Base-by-base conservation (phyloP, 2,888 invertebrate genomes). In the Seladonia tumulorum region DNA sequence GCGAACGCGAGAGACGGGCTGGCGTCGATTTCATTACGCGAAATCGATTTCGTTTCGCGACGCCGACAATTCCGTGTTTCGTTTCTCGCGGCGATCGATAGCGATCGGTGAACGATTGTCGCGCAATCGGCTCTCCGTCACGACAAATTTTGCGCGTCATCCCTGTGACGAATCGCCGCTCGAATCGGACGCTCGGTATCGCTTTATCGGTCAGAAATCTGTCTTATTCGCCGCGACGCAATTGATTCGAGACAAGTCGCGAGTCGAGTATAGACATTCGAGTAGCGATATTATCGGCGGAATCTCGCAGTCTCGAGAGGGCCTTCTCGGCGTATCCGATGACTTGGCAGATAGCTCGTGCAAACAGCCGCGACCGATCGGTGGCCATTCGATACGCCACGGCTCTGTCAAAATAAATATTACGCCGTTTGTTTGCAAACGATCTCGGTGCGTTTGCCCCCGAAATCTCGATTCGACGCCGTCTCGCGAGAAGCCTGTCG, bases 341-440 rank as follows among this genome's bases (percentile, higher is more conserved):
- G 22, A 49, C 66, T 49, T 14, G 10, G 49, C 35, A 35, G 76
- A 76, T 76, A 68, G 39, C n/a, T n/a, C 35, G 12, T 16, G 82
- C 29, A 45, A 35, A 16, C 53, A 18, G n/a, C 2, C 29, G 29
- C 35, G 22, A 8, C 25, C 5, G 25, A 29, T 5, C 66, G 18
- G n/a, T n/a, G 12, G 1, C 5, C 22, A n/a, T 12, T 47, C 53
- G 68, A 70, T 63, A 16, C 16, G 16, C 63, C 29, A 2, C 25
- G 63, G 35, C 68, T 49, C 29, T 16, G 42, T 29, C 72, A 39
- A 68, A 78, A 83, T 78, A 84, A 83, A 78, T 83, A 76, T 76
- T 39, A 16, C 22, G 35, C 66, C 35, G 66, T 66, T 66, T 66
- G 63, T 29, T 66, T 22, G 66, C 35, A 35, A 35, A 18, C 8